These are phyloP conservation scores for Dromius quadrimaculatus DNA, from an alignment of 2,888 invertebrate species.

Conservation along the genomic window DNA sequence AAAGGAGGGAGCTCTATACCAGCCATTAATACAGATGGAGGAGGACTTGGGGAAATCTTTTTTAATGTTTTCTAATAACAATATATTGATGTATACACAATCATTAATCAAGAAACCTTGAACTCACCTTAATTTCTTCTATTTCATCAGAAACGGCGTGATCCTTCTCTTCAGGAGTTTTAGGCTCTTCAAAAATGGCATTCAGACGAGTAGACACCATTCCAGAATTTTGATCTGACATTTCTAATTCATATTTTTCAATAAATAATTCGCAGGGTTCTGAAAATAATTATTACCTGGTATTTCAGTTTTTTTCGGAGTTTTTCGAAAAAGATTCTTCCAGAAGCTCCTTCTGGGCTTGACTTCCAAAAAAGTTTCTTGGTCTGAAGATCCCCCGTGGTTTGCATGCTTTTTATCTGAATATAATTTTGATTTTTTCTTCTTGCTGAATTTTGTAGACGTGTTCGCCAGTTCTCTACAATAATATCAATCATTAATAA, in stretches of 20 bases:
- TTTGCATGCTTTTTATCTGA: too few relatives aligned
- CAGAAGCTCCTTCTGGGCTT: slow-evolving; percentile 21
- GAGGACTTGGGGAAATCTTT: background rate
- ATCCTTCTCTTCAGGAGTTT: slow-evolving; percentile 5
- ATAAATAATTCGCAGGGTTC: too few relatives aligned
- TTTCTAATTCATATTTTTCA: background rate
- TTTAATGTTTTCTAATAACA: slow-evolving; percentile 4
- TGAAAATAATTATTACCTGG: background rate
- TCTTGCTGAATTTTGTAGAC: slow-evolving; percentile 4
- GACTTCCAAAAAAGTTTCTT: background rate
- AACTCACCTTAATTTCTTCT: background rate
- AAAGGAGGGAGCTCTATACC: background rate
- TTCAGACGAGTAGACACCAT: background rate
- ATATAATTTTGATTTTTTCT: slow-evolving; percentile 7
- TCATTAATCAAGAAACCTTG: too few relatives aligned
- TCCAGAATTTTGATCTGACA: background rate
- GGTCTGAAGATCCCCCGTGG: background rate
- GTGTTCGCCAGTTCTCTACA: slow-evolving; percentile 10
- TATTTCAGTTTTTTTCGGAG: background rate
- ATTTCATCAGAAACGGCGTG: background rate
- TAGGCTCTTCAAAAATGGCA: slow-evolving; percentile 16
- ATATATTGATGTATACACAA: too few relatives aligned
- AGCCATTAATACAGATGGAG: background rate
- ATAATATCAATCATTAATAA: background rate
- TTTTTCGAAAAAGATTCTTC: slow-evolving; percentile 6